Conservation (phyloP, 2,888 invertebrate species). For the Caenorhabditis virilis region DNA sequence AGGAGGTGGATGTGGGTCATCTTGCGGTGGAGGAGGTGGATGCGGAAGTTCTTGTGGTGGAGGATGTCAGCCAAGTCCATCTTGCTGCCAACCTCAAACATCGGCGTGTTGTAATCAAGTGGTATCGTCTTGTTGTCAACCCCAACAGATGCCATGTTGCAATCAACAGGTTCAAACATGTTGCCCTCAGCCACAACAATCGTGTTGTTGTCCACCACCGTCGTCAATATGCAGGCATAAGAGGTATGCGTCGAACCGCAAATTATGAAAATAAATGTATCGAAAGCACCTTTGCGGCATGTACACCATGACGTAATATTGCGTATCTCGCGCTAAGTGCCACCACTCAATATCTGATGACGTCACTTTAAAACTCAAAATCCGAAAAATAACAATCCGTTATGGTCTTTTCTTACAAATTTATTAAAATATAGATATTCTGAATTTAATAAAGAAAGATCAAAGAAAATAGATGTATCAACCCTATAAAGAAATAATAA, state of each 20-base stretch:
- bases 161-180: constrained; percentile 37
- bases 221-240: constrained; percentile 25
- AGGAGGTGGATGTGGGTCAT: constrained; percentile 7
- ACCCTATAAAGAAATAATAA: too few relatives aligned
- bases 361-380: background rate
- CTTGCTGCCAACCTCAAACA: constrained; percentile 28
- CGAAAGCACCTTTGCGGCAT: too few relatives aligned
- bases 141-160: constrained; percentile 20
- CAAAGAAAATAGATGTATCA: too few relatives aligned
- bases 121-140: constrained; percentile 13
- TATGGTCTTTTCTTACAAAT: too few relatives aligned
- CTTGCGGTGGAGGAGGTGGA: constrained; percentile 16
- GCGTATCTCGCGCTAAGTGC: too few relatives aligned
- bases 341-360: too few relatives aligned
- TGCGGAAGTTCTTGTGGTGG: constrained; percentile 14
- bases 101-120: constrained; percentile 29
- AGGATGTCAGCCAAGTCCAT: constrained; percentile 8
- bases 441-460: too few relatives aligned
- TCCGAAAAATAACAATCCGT: too few relatives aligned
- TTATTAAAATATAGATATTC: too few relatives aligned
- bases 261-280: too few relatives aligned
- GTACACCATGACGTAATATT: too few relatives aligned
- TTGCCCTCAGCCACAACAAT: constrained; percentile 30
- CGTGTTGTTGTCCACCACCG: constrained; percentile 19
- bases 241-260: too few relatives aligned